Percentiles rank a stretch among this genome's conserved stretches.
phyloP scores from a whole-genome alignment of 1,140 invertebrate species.

The Brachionus koreanus region DNA sequence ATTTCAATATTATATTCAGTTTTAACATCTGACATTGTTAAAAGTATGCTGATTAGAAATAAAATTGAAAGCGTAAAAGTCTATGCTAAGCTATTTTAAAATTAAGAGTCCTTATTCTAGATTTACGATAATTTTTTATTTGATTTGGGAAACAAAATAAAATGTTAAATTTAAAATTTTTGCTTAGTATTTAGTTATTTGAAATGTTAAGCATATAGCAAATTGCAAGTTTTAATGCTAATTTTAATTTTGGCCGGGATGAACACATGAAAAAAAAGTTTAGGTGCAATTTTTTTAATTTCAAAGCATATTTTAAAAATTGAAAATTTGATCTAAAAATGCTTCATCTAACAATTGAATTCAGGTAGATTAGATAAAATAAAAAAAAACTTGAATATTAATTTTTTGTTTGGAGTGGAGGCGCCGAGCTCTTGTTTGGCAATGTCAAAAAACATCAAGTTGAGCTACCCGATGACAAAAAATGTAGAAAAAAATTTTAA shows the following conservation, averaged over 20 bases:
- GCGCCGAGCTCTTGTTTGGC: conserved; percentile 78
- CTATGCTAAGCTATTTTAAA: background rate
- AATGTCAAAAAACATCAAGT: conserved; percentile 72
- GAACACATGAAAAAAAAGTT: background rate
- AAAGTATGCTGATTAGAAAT: background rate
- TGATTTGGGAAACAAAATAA: background rate
- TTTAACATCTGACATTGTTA: conserved; percentile 31
- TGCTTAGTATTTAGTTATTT: background rate
- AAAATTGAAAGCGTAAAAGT: background rate
- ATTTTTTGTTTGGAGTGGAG: conserved; percentile 66
- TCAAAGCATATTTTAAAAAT: background rate
- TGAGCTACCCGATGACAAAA: conserved; percentile 60
- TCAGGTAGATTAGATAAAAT: conserved; percentile 39
- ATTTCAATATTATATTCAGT: conserved; percentile 24
- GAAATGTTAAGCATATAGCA: background rate
- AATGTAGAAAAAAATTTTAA: conserved; percentile 46
- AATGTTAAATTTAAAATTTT: background rate
- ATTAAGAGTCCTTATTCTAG: conserved; percentile 1
- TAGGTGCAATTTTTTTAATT: background rate
- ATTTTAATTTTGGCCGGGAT: background rate
- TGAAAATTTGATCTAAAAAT: conserved; percentile 17
- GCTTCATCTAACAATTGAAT: background rate
- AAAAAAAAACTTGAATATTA: background rate
- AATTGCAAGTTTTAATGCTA: background rate
- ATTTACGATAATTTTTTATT: background rate